A percentile compares a stretch with the other conserved stretches of the same genome.
These are phyloP conservation scores for Nipponia nippon DNA, from an alignment of 2,113 vertebrate species.

Conservation along the genomic window DNA sequence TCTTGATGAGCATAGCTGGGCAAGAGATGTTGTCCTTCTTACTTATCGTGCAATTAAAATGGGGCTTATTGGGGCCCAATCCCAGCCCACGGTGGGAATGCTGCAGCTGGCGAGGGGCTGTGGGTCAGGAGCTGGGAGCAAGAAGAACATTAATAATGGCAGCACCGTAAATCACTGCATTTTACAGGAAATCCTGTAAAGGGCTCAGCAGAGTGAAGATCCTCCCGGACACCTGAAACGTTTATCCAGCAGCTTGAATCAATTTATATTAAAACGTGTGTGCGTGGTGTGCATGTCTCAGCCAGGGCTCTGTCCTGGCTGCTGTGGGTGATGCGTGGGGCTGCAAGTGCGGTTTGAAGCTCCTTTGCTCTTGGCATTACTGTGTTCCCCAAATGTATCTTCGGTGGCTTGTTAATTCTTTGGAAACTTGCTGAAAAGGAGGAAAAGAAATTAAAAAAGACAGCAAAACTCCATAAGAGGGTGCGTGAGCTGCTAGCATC, in stretches of 20 bases:
- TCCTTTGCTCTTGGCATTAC: not conserved
- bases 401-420: not conserved
- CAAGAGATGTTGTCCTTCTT: not conserved
- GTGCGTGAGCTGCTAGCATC: fast-evolving
- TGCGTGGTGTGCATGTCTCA: fast-evolving
- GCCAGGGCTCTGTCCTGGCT: not conserved
- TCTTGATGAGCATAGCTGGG: not conserved
- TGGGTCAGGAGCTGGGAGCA: not conserved
- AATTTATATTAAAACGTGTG: not conserved
- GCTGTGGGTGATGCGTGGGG: not conserved
- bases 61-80: fast-evolving
- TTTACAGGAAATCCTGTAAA: not conserved
- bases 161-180: not conserved
- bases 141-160: not conserved
- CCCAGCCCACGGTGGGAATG: too few relatives aligned
- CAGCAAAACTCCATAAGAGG: not conserved
- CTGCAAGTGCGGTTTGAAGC: not conserved
- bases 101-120: not conserved
- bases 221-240: not conserved
- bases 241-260: not conserved
- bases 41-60: not conserved
- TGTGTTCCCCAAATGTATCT: not conserved
- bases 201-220: not conserved
- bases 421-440: slow-evolving; percentile 2
- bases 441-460: not conserved